Conservation (phyloP, 1,140 invertebrate species). For the Drosophila pruinosa region DNA sequence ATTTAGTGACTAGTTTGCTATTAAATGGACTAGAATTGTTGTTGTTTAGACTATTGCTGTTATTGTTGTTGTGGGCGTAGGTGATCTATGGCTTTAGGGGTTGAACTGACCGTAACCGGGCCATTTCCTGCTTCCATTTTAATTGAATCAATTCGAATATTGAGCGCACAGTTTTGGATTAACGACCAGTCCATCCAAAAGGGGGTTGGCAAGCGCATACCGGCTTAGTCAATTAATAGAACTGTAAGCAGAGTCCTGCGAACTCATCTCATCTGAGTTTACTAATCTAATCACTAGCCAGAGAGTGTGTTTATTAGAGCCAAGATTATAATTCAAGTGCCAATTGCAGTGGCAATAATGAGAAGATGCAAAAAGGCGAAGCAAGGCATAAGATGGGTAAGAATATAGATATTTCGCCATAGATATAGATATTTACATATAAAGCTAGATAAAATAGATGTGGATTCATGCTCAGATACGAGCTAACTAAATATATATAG, state of each 20-base stretch:
- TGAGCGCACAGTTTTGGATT: not conserved
- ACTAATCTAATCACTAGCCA: not conserved
- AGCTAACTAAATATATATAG: too few relatives aligned
- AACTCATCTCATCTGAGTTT: not conserved
- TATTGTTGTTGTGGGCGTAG: conserved; percentile 11
- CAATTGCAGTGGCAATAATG: too few relatives aligned
- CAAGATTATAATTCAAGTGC: not conserved
- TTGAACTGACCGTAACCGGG: not conserved
- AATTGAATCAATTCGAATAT: conserved; percentile 10
- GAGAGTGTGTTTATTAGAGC: not conserved
- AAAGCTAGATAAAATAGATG: too few relatives aligned
- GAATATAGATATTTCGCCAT: too few relatives aligned
- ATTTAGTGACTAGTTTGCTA: conserved; percentile 34
- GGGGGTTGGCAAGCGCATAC: not conserved
- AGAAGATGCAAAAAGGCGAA: too few relatives aligned
- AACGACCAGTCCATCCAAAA: not conserved
- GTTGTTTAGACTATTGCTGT: not conserved
- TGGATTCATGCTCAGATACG: too few relatives aligned
- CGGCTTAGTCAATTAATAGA: conserved; percentile 2
- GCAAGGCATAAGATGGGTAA: too few relatives aligned
- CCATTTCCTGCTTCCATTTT: conserved; percentile 2
- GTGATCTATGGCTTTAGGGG: not conserved
- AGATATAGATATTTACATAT: too few relatives aligned
- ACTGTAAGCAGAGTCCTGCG: not conserved
- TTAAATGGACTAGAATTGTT: conserved; percentile 56